phyloP scores from a whole-genome alignment of 2,797 vertebrate species.

The Sternotherus odoratus region DNA sequence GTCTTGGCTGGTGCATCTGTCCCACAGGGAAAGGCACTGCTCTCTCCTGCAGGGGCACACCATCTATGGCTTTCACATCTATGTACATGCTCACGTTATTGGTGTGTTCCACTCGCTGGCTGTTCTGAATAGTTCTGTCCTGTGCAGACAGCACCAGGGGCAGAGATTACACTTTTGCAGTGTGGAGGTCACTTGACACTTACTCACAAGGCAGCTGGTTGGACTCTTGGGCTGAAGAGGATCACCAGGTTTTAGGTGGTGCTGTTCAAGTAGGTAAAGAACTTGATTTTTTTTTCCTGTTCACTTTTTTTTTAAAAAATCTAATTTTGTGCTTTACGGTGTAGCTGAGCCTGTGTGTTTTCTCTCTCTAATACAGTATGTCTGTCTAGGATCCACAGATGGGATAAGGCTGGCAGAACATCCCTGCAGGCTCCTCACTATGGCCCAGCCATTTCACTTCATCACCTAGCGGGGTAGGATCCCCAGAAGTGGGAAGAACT shows the following conservation, averaged over 20 bases:
- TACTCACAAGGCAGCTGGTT: not conserved
- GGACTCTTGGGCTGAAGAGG: not conserved
- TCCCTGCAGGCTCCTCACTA: not conserved
- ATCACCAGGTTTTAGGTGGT: not conserved
- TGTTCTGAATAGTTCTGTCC: not conserved
- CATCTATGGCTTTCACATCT: not conserved
- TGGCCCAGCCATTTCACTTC: not conserved
- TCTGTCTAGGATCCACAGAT: not conserved
- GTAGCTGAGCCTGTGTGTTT: not conserved
- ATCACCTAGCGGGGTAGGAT: not conserved
- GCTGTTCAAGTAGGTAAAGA: not conserved
- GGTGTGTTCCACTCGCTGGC: accelerated
- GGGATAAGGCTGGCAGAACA: not conserved
- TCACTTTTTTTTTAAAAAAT: not conserved
- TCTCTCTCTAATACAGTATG: not conserved
- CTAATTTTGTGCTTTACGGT: not conserved
- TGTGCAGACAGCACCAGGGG: not conserved
- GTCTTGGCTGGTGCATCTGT: too few species aligned
- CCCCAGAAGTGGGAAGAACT: not conserved
- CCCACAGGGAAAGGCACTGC: not conserved
- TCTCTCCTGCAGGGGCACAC: not conserved
- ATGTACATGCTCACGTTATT: accelerated
- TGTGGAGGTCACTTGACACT: not conserved
- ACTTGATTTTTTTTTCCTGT: not conserved
- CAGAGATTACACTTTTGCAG: not conserved